A percentile compares a stretch with the other conserved stretches of the same genome.
These are phyloP conservation scores for Psophia crepitans DNA, from an alignment of 2,113 vertebrate genomes.

Conservation along the genomic window DNA sequence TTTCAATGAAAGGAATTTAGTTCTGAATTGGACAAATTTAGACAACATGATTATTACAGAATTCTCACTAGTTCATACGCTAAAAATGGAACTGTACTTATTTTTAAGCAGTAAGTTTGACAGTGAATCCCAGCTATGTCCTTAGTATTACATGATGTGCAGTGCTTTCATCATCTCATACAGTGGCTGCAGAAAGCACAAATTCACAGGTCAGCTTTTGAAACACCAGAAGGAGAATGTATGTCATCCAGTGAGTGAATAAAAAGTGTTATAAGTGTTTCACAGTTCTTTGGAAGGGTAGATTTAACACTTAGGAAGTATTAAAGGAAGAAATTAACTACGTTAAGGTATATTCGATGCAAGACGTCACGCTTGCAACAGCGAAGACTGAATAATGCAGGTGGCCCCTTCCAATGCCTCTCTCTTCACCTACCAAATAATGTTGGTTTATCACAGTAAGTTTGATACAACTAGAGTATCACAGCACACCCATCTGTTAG, in stretches of 20 bases:
- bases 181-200: background rate
- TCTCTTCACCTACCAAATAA: background rate
- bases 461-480: background rate
- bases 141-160: background rate
- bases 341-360: background rate
- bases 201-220: background rate
- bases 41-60: background rate
- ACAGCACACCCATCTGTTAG: background rate
- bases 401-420: background rate
- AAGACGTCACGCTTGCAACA: background rate
- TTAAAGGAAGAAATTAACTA: background rate
- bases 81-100: background rate
- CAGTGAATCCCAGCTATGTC: background rate
- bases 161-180: background rate
- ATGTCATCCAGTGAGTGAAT: background rate
- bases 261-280: background rate
- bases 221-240: background rate
- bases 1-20: background rate
- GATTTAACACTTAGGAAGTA: background rate
- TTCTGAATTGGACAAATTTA: background rate
- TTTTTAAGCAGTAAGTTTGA: background rate
- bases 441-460: background rate
- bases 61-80: background rate
- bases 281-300: background rate
- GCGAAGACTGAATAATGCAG: background rate